phyloP scores from a whole-genome alignment of 2,113 vertebrate species.

The Scatophagus argus region DNA sequence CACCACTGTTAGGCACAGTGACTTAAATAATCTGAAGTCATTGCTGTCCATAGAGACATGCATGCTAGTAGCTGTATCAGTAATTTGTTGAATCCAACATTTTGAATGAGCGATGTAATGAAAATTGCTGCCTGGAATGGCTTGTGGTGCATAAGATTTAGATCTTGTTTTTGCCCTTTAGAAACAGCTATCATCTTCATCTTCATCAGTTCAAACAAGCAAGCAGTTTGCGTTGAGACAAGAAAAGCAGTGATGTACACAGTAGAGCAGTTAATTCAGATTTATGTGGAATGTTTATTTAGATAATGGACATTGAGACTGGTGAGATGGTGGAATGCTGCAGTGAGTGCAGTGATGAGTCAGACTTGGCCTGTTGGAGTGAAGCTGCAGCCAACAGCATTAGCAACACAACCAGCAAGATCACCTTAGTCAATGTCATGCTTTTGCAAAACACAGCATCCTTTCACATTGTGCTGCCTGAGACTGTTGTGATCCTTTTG shows the following conservation, averaged over 20 bases:
- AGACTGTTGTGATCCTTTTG: too few species aligned
- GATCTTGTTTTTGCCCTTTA: background rate
- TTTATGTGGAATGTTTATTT: background rate
- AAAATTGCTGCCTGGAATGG: background rate
- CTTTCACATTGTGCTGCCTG: background rate
- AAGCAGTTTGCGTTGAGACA: background rate
- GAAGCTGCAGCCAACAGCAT: slow-evolving; percentile 3
- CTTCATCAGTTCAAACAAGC: background rate
- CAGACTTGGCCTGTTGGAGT: slow-evolving; percentile 33
- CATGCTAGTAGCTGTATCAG: background rate
- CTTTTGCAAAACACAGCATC: background rate
- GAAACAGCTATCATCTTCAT: background rate
- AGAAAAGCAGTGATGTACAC: background rate
- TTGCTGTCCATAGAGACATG: background rate
- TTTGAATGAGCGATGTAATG: background rate
- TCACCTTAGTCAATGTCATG: background rate
- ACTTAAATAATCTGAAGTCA: too few species aligned
- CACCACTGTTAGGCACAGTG: too few species aligned
- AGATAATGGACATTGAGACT: slow-evolving; percentile 21
- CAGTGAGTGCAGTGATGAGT: slow-evolving; percentile 23
- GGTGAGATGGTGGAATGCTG: background rate
- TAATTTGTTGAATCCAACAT: background rate
- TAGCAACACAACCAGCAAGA: background rate
- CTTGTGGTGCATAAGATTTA: background rate
- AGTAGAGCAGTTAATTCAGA: background rate